phyloP scores from a whole-genome alignment of 2,797 vertebrate genomes.

The Typhlichthys eigenmanni region DNA sequence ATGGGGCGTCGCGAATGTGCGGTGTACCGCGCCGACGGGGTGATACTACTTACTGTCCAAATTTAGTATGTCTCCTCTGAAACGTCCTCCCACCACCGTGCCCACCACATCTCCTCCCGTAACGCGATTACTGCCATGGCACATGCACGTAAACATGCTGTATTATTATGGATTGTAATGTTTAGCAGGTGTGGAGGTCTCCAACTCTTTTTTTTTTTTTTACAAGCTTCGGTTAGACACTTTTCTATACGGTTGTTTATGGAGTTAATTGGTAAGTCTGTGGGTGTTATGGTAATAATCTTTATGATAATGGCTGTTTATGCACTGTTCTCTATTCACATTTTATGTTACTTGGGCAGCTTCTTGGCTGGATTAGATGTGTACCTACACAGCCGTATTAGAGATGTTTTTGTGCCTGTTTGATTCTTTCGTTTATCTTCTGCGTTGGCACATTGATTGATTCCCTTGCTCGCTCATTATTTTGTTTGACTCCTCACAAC shows the following conservation, averaged over 20 bases:
- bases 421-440: constrained; percentile 72
- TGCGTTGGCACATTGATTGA: constrained; percentile 72
- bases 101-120: constrained; percentile 57
- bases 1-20: constrained; percentile 88
- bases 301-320: constrained; percentile 77
- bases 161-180: constrained; percentile 60
- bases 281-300: constrained; percentile 75
- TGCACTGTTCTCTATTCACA: constrained; percentile 62
- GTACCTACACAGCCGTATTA: constrained; percentile 72
- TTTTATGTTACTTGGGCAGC: constrained; percentile 64
- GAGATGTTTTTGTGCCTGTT: constrained; percentile 55
- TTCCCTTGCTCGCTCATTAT: constrained; percentile 71
- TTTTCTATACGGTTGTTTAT: constrained; percentile 73
- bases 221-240: constrained; percentile 57
- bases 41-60: constrained; percentile 86
- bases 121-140: constrained; percentile 71
- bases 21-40: constrained; percentile 82
- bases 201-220: constrained; percentile 62
- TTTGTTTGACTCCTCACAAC: constrained; percentile 74
- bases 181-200: constrained; percentile 48
- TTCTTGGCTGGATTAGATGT: constrained; percentile 73
- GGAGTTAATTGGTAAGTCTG: constrained; percentile 73
- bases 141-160: constrained; percentile 37
- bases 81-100: constrained; percentile 30
- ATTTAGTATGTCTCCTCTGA: constrained; percentile 81